Percentiles rank a stretch among this genome's conserved stretches.
These are phyloP conservation scores for Dasyornis broadbenti DNA, from an alignment of 2,113 vertebrate species.

Conservation along the genomic window DNA sequence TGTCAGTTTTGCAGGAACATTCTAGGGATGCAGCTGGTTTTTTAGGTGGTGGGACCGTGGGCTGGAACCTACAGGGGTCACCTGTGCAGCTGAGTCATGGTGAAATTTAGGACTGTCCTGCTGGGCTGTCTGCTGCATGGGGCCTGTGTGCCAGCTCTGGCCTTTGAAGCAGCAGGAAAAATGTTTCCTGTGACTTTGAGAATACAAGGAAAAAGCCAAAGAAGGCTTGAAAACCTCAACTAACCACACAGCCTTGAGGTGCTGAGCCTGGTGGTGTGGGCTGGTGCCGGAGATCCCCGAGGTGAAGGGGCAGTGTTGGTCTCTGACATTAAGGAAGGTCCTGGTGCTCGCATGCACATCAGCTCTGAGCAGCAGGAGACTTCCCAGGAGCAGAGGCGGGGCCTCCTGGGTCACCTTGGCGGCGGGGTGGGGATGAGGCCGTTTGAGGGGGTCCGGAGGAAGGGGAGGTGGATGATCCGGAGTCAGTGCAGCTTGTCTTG, in stretches of 20 bases:
- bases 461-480: accelerated
- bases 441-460: background rate
- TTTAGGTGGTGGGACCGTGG: background rate
- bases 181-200: background rate
- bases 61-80: background rate
- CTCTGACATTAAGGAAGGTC: background rate
- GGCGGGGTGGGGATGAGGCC: background rate
- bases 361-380: background rate
- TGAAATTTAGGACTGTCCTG: background rate
- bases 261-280: background rate
- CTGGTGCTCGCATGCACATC: accelerated
- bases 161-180: background rate
- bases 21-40: background rate
- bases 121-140: background rate
- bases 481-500: background rate
- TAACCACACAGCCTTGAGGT: background rate
- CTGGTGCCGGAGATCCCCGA: background rate
- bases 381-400: background rate
- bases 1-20: background rate
- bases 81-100: background rate
- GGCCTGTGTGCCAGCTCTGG: background rate
- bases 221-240: background rate
- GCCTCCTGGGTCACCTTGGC: background rate
- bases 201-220: background rate
- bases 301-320: background rate